These are phyloP conservation scores for Bursaphelenchus okinawaensis DNA, from an alignment of 2,888 invertebrate genomes.

Conservation along the genomic window DNA sequence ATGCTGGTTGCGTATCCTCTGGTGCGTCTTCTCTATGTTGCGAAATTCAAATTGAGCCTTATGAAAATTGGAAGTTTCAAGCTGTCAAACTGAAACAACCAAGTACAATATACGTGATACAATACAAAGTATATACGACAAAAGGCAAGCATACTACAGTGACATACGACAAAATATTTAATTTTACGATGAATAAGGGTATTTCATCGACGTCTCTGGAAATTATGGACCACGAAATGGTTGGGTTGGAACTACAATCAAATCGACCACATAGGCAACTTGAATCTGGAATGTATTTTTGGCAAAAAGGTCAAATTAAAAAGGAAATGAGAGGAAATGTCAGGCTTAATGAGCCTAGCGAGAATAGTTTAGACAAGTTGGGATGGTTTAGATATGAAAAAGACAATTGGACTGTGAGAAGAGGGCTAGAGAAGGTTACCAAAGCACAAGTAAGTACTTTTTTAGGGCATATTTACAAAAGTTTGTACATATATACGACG, in stretches of 20 bases:
- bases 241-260: neutral
- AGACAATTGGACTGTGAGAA: conserved; percentile 29
- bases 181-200: conserved; percentile 37
- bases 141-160: conserved; percentile 13
- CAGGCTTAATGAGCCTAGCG: conserved; percentile 33
- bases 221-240: neutral
- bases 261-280: conserved; percentile 37
- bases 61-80: conserved; percentile 39
- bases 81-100: conserved; percentile 40
- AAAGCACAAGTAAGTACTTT: conserved; percentile 17
- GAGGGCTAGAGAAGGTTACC: conserved; percentile 38
- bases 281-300: conserved; percentile 42
- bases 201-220: neutral
- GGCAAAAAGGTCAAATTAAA: conserved; percentile 14
- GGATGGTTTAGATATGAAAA: conserved; percentile 43
- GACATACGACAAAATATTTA: conserved; percentile 20
- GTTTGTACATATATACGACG: no score
- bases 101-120: conserved; percentile 34
- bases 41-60: conserved; percentile 41
- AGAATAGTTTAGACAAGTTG: conserved; percentile 36
- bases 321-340: conserved; percentile 29
- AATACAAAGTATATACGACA: conserved; percentile 35
- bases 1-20: conserved; percentile 33
- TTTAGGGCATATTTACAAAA: no score
- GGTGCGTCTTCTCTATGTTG: conserved; percentile 41